Conservation (phyloP, 2,888 invertebrate species). For the Oscheius sp. region DNA sequence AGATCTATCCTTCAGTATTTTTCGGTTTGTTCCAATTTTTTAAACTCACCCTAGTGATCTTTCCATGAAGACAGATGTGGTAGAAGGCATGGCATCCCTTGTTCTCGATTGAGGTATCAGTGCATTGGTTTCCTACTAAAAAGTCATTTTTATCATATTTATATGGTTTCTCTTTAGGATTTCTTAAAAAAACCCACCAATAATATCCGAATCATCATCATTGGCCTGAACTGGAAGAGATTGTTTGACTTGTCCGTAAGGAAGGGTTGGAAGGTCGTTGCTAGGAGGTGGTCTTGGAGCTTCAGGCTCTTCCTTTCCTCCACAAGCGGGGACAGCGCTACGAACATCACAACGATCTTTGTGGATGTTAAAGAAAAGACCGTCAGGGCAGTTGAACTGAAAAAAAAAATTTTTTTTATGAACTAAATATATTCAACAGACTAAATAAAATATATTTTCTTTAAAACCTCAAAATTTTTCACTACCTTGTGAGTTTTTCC, state of each 20-base stretch:
- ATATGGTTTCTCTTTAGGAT: no score
- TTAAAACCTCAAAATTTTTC: not conserved
- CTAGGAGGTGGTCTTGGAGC: not conserved
- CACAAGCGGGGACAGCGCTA: conserved; percentile 44
- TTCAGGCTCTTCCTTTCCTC: conserved; percentile 32
- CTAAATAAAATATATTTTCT: not conserved
- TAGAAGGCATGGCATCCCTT: conserved; percentile 2
- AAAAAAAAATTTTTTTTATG: not conserved
- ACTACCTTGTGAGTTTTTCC: conserved; percentile 29
- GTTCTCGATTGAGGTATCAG: not conserved
- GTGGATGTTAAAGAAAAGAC: conserved; percentile 46
- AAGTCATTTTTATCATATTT: no score
- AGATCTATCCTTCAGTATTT: no score
- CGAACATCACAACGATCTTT: conserved; percentile 45
- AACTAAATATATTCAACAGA: not conserved
- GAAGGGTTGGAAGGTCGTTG: not conserved
- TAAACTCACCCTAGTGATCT: not conserved
- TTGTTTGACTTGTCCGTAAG: not conserved
- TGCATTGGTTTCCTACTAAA: conserved; percentile 18
- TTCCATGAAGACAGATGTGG: not conserved
- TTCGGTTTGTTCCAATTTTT: no score
- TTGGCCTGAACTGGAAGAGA: not conserved
- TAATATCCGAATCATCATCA: not conserved
- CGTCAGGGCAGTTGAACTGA: conserved; percentile 38
- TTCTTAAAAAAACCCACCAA: not conserved